phyloP scores from a whole-genome alignment of 2,888 invertebrate species.

The Scaptomyza polygonia region DNA sequence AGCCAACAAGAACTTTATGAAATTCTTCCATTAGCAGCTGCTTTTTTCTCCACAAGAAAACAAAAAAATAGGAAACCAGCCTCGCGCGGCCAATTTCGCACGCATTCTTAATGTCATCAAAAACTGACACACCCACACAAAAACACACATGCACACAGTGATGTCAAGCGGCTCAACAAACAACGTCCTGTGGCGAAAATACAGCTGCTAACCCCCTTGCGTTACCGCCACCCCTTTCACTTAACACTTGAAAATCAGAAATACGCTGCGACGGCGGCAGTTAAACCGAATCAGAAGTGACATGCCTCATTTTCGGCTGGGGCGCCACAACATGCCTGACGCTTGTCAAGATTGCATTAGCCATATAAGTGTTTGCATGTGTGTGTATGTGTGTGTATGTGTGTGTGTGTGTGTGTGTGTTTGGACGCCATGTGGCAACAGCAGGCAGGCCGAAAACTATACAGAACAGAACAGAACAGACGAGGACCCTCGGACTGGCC shows the following conservation, averaged over 20 bases:
- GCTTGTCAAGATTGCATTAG: constrained; percentile 78
- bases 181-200: constrained; percentile 33
- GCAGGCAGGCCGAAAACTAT: not conserved
- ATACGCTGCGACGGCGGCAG: constrained; percentile 41
- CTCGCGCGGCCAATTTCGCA: constrained; percentile 23
- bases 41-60: constrained; percentile 5
- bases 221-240: not conserved
- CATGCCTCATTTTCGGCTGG: constrained; percentile 75
- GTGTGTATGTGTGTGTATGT: not conserved
- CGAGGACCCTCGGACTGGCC: constrained; percentile 5
- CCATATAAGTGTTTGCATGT: constrained; percentile 35
- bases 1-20: constrained; percentile 5
- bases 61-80: not conserved
- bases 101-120: constrained; percentile 41
- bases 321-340: constrained; percentile 37
- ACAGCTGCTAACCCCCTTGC: not conserved
- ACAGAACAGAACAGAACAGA: constrained; percentile 26
- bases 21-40: not conserved
- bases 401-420: too few species aligned
- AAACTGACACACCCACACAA: constrained; percentile 7
- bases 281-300: constrained; percentile 75
- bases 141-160: constrained; percentile 16
- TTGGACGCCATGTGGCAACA: constrained; percentile 33
- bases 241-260: constrained; percentile 59
- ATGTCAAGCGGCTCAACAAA: constrained; percentile 48